These are phyloP conservation scores for Perizoma affinitatum DNA, from an alignment of 2,888 invertebrate genomes.

Conservation along the genomic window DNA sequence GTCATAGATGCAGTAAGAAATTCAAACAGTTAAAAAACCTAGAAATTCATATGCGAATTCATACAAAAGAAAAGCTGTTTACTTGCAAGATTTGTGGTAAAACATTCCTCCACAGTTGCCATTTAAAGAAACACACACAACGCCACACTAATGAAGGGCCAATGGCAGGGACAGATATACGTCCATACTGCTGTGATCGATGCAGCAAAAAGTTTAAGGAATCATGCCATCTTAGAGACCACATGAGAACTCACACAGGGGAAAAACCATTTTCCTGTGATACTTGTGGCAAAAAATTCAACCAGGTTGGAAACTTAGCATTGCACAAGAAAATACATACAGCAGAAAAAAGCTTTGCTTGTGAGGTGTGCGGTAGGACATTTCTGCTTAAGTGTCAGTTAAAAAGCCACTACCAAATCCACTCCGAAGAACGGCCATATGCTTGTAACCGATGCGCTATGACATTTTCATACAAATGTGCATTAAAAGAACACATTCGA, in stretches of 20 bases:
- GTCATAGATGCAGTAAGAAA: conserved; percentile 11
- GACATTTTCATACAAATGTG: background rate
- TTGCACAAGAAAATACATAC: background rate
- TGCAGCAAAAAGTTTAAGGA: conserved; percentile 16
- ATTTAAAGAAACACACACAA: conserved; percentile 6
- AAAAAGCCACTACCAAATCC: background rate
- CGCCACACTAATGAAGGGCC: background rate
- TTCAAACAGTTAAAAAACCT: conserved; percentile 6
- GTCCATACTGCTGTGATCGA: conserved; percentile 10
- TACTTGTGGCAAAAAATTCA: background rate
- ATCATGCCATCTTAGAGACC: conserved; percentile 2
- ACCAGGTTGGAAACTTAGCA: background rate
- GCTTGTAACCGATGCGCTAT: background rate
- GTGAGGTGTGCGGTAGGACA: background rate
- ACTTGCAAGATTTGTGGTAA: conserved; percentile 5
- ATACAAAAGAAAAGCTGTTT: conserved; percentile 10
- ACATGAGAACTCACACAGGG: background rate
- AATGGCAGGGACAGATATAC: background rate
- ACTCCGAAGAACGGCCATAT: background rate
- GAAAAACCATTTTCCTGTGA: background rate
- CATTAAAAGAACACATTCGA: background rate
- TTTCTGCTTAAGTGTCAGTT: background rate
- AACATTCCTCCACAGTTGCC: background rate
- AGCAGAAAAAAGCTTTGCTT: background rate
- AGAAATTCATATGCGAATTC: conserved; percentile 9